Conservation (phyloP, 1,140 invertebrate genomes). For the Scaptomyza graminum region DNA sequence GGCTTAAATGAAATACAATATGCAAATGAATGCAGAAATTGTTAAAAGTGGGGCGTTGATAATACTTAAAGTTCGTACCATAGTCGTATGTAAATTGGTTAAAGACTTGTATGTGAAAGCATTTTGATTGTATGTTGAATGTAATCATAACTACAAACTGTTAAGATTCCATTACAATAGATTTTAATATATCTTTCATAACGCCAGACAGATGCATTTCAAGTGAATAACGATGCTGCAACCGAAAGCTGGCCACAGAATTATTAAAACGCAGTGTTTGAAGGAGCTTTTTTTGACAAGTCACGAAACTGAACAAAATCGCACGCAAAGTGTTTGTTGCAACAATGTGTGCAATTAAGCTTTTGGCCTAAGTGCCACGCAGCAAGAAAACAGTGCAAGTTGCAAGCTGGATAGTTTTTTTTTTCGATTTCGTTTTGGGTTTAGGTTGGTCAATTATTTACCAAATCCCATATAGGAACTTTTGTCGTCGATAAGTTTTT, state of each 20-base stretch:
- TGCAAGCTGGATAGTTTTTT: background rate
- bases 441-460: conserved; percentile 18
- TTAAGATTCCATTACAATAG: conserved; percentile 3
- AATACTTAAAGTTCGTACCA: conserved; percentile 6
- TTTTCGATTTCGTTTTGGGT: background rate
- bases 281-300: conserved; percentile 8
- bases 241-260: conserved; percentile 23
- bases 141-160: conserved; percentile 7
- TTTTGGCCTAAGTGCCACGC: conserved; percentile 12
- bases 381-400: conserved; percentile 35
- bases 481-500: conserved; percentile 3
- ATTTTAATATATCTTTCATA: conserved; percentile 39
- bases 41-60: conserved; percentile 19
- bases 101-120: background rate
- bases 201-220: background rate
- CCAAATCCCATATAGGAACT: background rate
- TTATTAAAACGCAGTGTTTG: conserved; percentile 5
- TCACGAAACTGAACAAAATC: conserved; percentile 35
- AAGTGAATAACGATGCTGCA: background rate
- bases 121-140: background rate
- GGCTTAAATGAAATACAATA: conserved; percentile 24
- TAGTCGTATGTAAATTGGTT: conserved; percentile 8
- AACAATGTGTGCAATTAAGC: conserved; percentile 37
- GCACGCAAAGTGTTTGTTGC: conserved; percentile 35
- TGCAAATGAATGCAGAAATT: conserved; percentile 30